A percentile compares a stretch with the other conserved stretches of the same genome.
Evolutionary conservation across 2,113 vertebrate species (phyloP).

Genomic region (Maccullochella peelii): DNA sequence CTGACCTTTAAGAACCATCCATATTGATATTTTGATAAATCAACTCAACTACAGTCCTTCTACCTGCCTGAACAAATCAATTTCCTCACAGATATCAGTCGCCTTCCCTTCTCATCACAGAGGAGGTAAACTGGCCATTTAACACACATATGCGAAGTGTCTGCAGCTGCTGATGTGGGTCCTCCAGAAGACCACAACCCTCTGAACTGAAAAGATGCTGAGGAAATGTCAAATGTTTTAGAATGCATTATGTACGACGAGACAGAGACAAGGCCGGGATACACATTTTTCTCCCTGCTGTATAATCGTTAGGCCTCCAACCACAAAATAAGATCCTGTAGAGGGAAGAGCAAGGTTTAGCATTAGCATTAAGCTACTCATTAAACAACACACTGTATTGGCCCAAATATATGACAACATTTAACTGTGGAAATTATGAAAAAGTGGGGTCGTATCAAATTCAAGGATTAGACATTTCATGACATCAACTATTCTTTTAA

Average conservation of each 20-base stretch:
- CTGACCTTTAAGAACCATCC: slow-evolving; percentile 46
- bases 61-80: slow-evolving; percentile 19
- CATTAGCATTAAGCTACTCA: background rate
- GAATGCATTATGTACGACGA: background rate
- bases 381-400: background rate
- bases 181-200: background rate
- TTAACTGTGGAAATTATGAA: too few relatives aligned
- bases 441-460: too few relatives aligned
- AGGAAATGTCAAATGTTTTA: background rate
- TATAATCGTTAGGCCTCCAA: background rate
- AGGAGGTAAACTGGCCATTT: background rate
- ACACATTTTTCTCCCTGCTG: background rate
- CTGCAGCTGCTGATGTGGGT: background rate
- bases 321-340: too few relatives aligned
- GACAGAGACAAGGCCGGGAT: background rate
- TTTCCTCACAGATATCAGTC: background rate
- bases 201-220: background rate
- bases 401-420: background rate
- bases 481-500: background rate
- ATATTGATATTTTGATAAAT: slow-evolving; percentile 24
- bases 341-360: background rate
- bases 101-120: background rate
- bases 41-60: background rate
- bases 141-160: background rate
- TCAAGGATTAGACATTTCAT: too few relatives aligned